phyloP scores from a whole-genome alignment of 2,797 vertebrate species.

The Anabas testudineus region DNA sequence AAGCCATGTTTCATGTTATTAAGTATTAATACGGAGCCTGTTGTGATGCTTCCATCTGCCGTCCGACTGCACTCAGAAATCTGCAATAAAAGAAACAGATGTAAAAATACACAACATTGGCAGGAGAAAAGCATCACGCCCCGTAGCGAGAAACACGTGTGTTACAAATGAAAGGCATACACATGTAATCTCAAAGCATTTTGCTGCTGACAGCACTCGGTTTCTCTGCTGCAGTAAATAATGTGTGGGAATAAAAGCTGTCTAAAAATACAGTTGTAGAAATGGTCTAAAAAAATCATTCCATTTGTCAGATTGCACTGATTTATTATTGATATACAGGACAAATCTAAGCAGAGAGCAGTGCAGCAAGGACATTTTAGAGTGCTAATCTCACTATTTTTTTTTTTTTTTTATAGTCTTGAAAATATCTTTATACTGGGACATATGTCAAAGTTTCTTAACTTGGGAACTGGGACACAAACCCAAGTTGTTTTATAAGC shows the following conservation, averaged over 20 bases:
- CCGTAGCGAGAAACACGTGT: conserved; percentile 36
- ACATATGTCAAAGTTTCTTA: conserved; percentile 13
- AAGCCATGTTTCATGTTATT: conserved; percentile 69
- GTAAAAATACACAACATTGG: conserved; percentile 57
- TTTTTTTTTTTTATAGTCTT: conserved; percentile 5
- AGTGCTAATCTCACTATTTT: conserved; percentile 21
- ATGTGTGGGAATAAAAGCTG: conserved; percentile 67
- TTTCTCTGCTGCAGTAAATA: conserved; percentile 62
- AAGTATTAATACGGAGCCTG: conserved; percentile 77
- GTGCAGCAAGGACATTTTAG: conserved; percentile 43
- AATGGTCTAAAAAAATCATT: conserved; percentile 68
- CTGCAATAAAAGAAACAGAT: conserved; percentile 68
- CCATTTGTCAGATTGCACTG: conserved; percentile 76
- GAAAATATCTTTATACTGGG: conserved; percentile 17
- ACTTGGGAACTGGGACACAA: conserved; percentile 2
- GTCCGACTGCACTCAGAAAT: conserved; percentile 38
- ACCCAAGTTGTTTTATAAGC: conserved; percentile 4
- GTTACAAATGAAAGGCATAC: conserved; percentile 52
- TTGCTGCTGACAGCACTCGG: conserved; percentile 47
- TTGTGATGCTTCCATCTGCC: conserved; percentile 70
- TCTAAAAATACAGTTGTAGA: conserved; percentile 78
- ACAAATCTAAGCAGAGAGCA: conserved; percentile 51
- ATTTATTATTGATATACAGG: conserved; percentile 76
- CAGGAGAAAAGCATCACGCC: conserved; percentile 41
- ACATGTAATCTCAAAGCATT: conserved; percentile 58